Evolutionary conservation across 1,140 invertebrate genomes (phyloP), one percentile per base, ranked within the genome.

Genomic region (Drosophila pandora): DNA sequence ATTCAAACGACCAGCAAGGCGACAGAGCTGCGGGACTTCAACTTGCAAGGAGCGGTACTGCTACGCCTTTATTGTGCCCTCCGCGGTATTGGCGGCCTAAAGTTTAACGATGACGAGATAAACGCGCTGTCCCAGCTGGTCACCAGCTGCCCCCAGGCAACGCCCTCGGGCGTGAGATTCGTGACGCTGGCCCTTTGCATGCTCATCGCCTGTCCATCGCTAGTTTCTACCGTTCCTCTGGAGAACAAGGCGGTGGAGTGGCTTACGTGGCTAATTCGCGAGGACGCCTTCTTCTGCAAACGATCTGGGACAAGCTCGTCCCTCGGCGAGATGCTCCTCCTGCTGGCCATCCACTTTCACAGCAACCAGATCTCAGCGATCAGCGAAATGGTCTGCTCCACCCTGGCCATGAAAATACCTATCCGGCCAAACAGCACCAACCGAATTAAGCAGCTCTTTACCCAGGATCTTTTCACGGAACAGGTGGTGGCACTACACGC

Each of bases 261-360:
- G 97, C 95, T 99, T 3, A 96, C 97, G 61, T 98, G 97, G 97
- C 93, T 99, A 0, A 96, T 98, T 0, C 95, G 95, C 54, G 97
- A 98, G 90, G 97, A 98, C 92, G 95, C 95, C 8, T 96, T 97
- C 88, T 96, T 96, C 81, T 95, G 96, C 92, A 95, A 94, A 83
- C 95, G 95, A 12, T 96, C 95, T 47, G 96, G 95, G 3, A 95
- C 96, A 0, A 95, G 95, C 2, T 96, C 96, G 0, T 97, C 96
- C 25, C 98, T 99, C 92, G 98, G 97, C n/a, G 98, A 99, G 92
- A 98, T 99, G 96, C 92, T 99, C 12, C 94, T 99, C 0, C 92
- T 99, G 25, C 97, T 99, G 93, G 98, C 98, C 0, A 99, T 99
- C 75, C 98, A 99, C 91, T 99, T 99, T 90, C 98, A 99, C 90